phyloP scores from a whole-genome alignment of 2,797 vertebrate genomes.

The Lerista edwardsae region DNA sequence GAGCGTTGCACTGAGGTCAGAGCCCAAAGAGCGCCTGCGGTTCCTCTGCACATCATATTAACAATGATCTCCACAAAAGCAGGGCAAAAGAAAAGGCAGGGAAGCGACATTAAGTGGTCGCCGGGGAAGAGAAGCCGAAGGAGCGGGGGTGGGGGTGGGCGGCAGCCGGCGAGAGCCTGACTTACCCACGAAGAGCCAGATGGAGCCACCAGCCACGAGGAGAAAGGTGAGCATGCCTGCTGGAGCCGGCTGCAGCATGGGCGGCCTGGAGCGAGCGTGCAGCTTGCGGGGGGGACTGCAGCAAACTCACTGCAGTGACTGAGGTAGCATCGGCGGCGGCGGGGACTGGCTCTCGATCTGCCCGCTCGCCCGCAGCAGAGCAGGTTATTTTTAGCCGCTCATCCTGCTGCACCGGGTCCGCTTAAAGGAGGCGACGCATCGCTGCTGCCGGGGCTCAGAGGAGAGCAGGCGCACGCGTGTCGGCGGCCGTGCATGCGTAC shows the following conservation, averaged over 20 bases:
- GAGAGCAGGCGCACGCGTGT: neutral
- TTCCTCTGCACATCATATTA: neutral
- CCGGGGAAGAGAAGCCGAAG: neutral
- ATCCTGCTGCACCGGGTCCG: constrained; percentile 36
- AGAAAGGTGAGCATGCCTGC: constrained; percentile 80
- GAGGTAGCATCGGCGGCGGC: neutral
- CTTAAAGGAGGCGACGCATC: constrained; percentile 22
- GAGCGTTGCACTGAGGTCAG: neutral
- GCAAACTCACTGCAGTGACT: constrained; percentile 53
- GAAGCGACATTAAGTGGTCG: neutral
- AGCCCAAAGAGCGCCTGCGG: too few species aligned
- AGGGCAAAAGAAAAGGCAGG: neutral
- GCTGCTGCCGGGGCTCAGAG: neutral
- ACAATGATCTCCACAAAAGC: neutral
- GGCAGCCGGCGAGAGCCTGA: neutral
- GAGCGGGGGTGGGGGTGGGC: neutral
- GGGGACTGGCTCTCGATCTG: neutral
- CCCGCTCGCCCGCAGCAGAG: constrained; percentile 12
- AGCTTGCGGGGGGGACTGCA: constrained; percentile 30
- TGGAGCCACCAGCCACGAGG: constrained; percentile 75
- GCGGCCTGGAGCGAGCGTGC: constrained; percentile 28
- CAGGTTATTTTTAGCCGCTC: constrained; percentile 53
- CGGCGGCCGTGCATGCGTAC: neutral
- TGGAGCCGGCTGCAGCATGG: constrained; percentile 60
- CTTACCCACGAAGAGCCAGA: constrained; percentile 81